Percentiles rank a stretch among this genome's conserved stretches.
phyloP scores from a whole-genome alignment of 2,113 vertebrate species.

The Strix aluco region DNA sequence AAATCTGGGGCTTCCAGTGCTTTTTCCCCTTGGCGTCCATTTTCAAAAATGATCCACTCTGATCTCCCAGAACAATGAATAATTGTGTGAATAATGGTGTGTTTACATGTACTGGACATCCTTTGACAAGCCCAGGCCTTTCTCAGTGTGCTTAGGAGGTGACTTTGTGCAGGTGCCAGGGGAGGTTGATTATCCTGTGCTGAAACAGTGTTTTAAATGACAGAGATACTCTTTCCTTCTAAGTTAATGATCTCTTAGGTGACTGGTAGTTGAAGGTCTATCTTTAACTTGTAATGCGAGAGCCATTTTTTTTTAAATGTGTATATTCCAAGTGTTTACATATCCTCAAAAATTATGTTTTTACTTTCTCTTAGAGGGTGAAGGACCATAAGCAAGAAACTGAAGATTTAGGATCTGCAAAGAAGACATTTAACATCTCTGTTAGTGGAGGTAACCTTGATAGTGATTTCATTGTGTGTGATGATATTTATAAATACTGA shows the following conservation, averaged over 20 bases:
- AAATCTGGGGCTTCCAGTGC: not conserved
- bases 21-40: not conserved
- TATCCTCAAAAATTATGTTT: not conserved
- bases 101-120: not conserved
- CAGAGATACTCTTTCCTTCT: not conserved
- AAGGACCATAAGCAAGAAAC: constrained; percentile 54
- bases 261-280: not conserved
- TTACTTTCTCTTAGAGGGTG: constrained; percentile 1
- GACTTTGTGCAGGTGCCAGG: not conserved
- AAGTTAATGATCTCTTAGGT: not conserved
- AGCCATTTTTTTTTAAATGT: not conserved
- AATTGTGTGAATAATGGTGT: too few species aligned
- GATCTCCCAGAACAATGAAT: not conserved
- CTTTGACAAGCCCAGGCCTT: not conserved
- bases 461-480: not conserved
- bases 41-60: not conserved
- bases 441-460: constrained; percentile 82
- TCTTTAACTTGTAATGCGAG: not conserved
- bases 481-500: not conserved
- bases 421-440: constrained; percentile 80
- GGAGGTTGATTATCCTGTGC: not conserved
- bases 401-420: constrained; percentile 32
- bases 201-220: not conserved
- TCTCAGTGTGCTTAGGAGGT: not conserved
- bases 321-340: not conserved